Evolutionary conservation across 2,113 vertebrate genomes (phyloP), one percentile per base, ranked within the genome.

Genomic region (Brachyistius frenatus): DNA sequence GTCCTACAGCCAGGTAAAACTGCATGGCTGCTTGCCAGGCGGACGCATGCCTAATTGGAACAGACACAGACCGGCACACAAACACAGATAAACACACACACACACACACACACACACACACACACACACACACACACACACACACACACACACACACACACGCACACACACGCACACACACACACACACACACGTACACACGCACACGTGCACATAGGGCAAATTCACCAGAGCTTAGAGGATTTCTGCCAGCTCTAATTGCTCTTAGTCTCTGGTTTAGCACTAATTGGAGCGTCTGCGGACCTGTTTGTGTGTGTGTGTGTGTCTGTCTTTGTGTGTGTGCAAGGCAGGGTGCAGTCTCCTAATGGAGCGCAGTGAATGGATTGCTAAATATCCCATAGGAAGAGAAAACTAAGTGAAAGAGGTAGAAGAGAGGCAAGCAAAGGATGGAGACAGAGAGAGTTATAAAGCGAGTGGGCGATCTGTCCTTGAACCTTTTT

Each of bases 1-100:
- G 97, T 99, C 37, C 92, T 97, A 71, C 95, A 97, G 86, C 97
- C 98, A 49, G 97, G 97, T 99, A 93, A 89, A 39, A 53, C 57
- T 60, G 58, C 66, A 60, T 61, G 74, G 15, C 63, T 31, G 33
- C 49, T 41, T 64, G 74, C 70, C 68, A 77, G 70, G 16, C 93
- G 65, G 44, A 74, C 77, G 69, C 55, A 53, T 82, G 50, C 49
- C 57, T 86, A 86, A 81, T 60, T 90, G 66, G 67, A 78, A 62
- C 6, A 16, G 85, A 81, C 83, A 76, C 67, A 62, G 53, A 63
- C 55, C n/a, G 52, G 60, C 75, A 81, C 67, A 80, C 76, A 81
- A 85, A 65, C 23, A 8, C 33, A 44, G 70, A 87, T 33, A 65
- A 70, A 76, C 64, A 72, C 52, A 76, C 72, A 41, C 58, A 57